Evolutionary conservation across 1,140 invertebrate species (phyloP), one percentile per base, ranked within the genome.

Genomic region (Portunus trituberculatus): DNA sequence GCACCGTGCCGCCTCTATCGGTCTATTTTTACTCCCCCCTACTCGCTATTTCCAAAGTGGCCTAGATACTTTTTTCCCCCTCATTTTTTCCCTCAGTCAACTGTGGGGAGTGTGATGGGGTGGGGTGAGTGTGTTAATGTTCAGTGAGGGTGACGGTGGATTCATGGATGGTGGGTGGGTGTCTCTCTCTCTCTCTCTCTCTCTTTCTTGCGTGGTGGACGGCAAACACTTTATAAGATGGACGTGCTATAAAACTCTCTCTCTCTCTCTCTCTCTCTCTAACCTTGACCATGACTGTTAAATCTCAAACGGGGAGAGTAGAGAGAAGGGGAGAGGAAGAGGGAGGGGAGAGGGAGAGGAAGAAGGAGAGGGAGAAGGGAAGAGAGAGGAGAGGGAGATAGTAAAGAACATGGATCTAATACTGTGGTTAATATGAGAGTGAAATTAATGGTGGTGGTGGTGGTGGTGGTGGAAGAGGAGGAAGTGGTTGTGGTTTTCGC

Each of bases 221-320:
- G 25, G 67, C 67, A 76, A n/a, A 76, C 67, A 76, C 67, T 76
- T 76, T 25, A n/a, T 20, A 76, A 76, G 67, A 76, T 76, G 67
- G 67, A 76, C 67, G n/a, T 20, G 67, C 67, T n/a, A n/a, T n/a
- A n/a, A 0, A n/a, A n/a, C 67, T 76, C 6, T 25, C 67, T n/a
- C 67, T 76, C 7, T n/a, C 67, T 76, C n/a, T 76, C 67, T 76
- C 67, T 76, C 67, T 76, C 20, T 76, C 20, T n/a, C 20, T 76
- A 76, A 76, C 67, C 67, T 76, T 76, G 67, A 76, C 67, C 67
- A 76, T 76, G 67, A 76, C 67, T 76, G 20, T n/a, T 59, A 59
- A 59, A 59, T 20, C 52, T 59, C 52, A 59, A 10, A 59, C 52
- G 39, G 39, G 39, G 39, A 39, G 39, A 39, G 39, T 2, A 39